Evolutionary conservation across 2,113 vertebrate genomes (phyloP).

Genomic region (Tragelaphus imberbis): DNA sequence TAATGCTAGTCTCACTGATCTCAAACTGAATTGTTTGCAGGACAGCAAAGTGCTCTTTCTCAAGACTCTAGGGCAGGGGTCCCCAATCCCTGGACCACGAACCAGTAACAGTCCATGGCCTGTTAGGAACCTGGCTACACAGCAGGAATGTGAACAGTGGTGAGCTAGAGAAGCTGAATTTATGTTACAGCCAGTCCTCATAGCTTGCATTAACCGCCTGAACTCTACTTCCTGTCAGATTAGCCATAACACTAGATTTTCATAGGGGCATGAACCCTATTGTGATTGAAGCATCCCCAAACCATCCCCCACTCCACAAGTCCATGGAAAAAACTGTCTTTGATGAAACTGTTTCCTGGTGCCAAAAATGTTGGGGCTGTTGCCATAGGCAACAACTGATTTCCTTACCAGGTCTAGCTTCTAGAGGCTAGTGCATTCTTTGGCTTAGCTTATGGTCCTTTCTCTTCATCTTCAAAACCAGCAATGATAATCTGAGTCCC

Average conservation of each 20-base stretch:
- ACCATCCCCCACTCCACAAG: not conserved
- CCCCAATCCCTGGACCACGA: not conserved
- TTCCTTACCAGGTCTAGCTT: not conserved
- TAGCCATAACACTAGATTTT: not conserved
- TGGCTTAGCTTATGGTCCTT: not conserved
- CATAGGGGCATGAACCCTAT: not conserved
- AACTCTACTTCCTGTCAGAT: not conserved
- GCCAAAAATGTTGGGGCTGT: not conserved
- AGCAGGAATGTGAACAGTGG: not conserved
- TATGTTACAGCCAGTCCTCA: not conserved
- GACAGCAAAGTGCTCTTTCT: not conserved
- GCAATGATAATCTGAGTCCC: not conserved
- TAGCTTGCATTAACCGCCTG: rapidly evolving
- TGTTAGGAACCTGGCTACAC: not conserved
- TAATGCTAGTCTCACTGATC: not conserved
- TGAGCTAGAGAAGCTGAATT: not conserved
- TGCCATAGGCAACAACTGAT: rapidly evolving
- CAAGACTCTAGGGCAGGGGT: not conserved
- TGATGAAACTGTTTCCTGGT: not conserved
- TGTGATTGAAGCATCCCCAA: not conserved
- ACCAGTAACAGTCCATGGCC: not conserved
- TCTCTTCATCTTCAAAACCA: not conserved
- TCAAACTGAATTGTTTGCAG: rapidly evolving
- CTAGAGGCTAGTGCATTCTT: not conserved
- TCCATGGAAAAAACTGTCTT: not conserved